Evolutionary conservation across 2,113 vertebrate species (phyloP), one percentile per base, ranked within the genome.

Genomic region (Alaudala cheleensis): DNA sequence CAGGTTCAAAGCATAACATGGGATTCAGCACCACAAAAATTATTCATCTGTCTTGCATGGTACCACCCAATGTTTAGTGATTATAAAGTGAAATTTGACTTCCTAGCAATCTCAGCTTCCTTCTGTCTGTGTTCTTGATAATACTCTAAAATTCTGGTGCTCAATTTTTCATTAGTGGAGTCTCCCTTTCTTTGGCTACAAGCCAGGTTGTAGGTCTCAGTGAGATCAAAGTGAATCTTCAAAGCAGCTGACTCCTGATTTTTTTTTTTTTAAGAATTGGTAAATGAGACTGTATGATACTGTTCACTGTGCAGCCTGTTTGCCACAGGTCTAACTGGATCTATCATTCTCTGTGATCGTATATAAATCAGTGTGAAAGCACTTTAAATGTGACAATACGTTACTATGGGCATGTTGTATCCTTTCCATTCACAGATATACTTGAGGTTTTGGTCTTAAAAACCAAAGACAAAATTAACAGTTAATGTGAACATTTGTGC

Each of bases 221-320:
- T 28, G 51, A 94, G 78, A 91, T 90, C 81, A 93, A 94, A 93
- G 81, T 12, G 76, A 54, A 93, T 82, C 57, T 90, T 96, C 70
- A 87, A 95, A 95, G 84, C 9, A 49, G 11, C 53, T 6, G 5
- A 40, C 16, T 51, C 5, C 9, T 3, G 3, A 10, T 37, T 37
- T 37, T 37, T 37, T 6, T 37, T 6, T 90, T 87, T 85, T 92
- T 61, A 69, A n/a, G 16, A 60, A 25, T 26, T 53, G 24, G 34
- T 73, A 49, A 82, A 73, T 60, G 49, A 51, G 37, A 37, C 60
- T 78, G 3, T 56, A 24, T 5, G 1, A 40, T 79, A 39, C 45
- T 58, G 65, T 71, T 58, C 25, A 33, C 37, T 37, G 6, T 28
- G n/a, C 18, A 80, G 37, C 21, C 67, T 28, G 14, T 81, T 89